phyloP scores from a whole-genome alignment of 30 jellyfish, hydroid and myxozoan species.

The Nemopilema nomurai region DNA sequence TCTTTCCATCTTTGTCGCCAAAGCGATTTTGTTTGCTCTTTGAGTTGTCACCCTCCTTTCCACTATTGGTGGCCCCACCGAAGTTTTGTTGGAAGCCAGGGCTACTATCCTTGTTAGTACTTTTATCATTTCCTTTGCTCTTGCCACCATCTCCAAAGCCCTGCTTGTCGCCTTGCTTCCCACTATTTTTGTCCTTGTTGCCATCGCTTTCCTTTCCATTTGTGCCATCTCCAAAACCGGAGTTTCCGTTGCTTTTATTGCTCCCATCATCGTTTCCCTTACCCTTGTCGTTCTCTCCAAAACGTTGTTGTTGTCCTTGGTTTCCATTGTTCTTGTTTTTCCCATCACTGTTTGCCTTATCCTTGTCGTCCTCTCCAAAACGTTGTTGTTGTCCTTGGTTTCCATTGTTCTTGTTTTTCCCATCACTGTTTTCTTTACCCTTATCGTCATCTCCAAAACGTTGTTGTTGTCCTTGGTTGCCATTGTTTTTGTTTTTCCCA shows the following conservation, averaged over 20 bases:
- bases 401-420: background rate
- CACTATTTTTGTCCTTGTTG: background rate
- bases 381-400: background rate
- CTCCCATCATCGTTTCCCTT: background rate
- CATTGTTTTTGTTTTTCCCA: background rate
- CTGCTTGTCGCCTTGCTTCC: background rate
- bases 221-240: background rate
- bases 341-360: background rate
- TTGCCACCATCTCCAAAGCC: background rate
- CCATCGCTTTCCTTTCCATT: background rate
- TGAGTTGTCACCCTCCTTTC: background rate
- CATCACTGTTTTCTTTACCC: background rate
- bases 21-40: background rate
- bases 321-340: background rate
- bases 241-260: background rate
- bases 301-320: background rate
- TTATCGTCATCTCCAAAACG: background rate
- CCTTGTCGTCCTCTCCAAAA: background rate
- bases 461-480: background rate
- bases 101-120: background rate
- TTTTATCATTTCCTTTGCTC: background rate
- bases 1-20: slow-evolving; percentile 4
- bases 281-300: background rate
- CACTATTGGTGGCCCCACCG: background rate
- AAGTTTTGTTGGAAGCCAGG: background rate